These are phyloP conservation scores for Octopus sinensis DNA, from an alignment of 1,140 invertebrate species.

Conservation along the genomic window DNA sequence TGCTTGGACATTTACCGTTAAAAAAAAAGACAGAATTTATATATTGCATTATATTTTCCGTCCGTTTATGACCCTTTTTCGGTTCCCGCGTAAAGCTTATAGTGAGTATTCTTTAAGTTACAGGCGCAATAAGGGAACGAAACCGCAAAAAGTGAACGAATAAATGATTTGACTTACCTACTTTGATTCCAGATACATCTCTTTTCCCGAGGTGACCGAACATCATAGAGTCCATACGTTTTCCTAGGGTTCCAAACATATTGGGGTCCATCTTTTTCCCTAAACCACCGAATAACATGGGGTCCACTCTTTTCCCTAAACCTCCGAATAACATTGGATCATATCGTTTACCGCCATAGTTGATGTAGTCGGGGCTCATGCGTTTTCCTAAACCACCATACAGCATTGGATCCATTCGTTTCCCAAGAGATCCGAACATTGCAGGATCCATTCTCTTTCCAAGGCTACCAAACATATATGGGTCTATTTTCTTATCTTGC, in stretches of 20 bases:
- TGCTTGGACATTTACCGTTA: no score
- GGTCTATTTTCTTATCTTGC: neutral
- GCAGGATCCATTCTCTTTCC: neutral
- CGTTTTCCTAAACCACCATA: neutral
- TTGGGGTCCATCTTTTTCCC: slow-evolving; percentile 9
- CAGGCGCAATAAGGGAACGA: no score
- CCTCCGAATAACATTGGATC: neutral
- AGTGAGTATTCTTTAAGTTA: no score
- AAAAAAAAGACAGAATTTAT: no score
- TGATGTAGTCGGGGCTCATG: neutral
- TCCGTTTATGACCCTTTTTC: no score
- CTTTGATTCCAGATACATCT: neutral
- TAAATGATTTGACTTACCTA: neutral
- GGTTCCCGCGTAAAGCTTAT: no score
- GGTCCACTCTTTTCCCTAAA: neutral
- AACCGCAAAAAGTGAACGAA: no score
- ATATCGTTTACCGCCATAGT: neutral
- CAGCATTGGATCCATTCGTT: neutral
- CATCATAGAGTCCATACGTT: slow-evolving; percentile 1
- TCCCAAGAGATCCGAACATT: neutral
- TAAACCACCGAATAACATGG: neutral
- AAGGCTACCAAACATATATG: neutral
- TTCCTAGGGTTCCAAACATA: neutral
- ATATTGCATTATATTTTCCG: no score
- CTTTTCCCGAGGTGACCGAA: neutral